Percentiles rank a stretch among this genome's conserved stretches.
phyloP scores from a whole-genome alignment of 2,113 vertebrate genomes.

The Rhinolophus sinicus region DNA sequence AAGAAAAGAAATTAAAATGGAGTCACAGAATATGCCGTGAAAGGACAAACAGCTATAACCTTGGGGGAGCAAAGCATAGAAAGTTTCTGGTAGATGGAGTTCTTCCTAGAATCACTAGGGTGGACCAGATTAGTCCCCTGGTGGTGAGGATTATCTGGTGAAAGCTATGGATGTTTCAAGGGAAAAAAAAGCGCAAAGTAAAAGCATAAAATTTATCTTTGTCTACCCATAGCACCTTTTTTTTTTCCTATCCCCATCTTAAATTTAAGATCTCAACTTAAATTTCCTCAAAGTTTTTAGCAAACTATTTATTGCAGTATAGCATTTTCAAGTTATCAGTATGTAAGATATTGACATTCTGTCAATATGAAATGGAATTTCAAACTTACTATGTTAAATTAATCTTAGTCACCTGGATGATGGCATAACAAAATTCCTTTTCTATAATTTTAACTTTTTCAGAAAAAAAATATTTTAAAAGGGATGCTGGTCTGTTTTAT shows the following conservation, averaged over 20 bases:
- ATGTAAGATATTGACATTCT: not conserved
- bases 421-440: not conserved
- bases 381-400: not conserved
- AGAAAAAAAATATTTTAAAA: not conserved
- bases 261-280: not conserved
- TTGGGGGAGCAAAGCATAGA: slow-evolving; percentile 20
- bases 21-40: slow-evolving; percentile 19
- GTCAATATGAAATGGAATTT: slow-evolving; percentile 19
- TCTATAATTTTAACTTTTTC: slow-evolving; percentile 65
- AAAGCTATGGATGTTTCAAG: not conserved
- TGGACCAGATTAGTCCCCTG: not conserved
- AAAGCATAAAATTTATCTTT: not conserved
- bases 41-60: slow-evolving; percentile 56
- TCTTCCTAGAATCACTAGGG: slow-evolving; percentile 42
- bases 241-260: not conserved
- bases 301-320: not conserved
- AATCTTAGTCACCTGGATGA: not conserved
- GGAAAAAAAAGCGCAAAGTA: not conserved
- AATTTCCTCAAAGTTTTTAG: not conserved
- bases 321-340: not conserved
- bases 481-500: slow-evolving; percentile 68
- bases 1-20: not conserved
- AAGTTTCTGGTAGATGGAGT: slow-evolving; percentile 36
- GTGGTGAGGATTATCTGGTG: not conserved
- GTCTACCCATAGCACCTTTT: not conserved